These are phyloP conservation scores for Microctonus hyperodae DNA, from an alignment of 2,888 invertebrate species.

Conservation along the genomic window DNA sequence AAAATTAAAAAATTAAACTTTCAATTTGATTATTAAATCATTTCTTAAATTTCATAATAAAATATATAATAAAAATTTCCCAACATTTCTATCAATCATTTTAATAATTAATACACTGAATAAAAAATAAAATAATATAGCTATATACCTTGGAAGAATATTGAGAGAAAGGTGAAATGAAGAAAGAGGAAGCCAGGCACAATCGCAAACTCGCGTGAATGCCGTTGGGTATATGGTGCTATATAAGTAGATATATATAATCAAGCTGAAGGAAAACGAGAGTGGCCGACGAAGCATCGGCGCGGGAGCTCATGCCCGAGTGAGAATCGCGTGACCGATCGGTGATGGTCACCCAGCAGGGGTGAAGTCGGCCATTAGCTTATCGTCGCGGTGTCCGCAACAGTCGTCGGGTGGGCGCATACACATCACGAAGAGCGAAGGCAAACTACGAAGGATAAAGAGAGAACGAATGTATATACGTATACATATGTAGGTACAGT, in stretches of 20 bases:
- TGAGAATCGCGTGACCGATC: conserved; percentile 35
- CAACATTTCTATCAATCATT: no score
- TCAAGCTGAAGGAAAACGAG: conserved; percentile 18
- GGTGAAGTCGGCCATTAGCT: conserved; percentile 33
- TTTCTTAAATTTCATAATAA: no score
- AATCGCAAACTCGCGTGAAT: conserved; percentile 15
- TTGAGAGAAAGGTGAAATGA: background rate
- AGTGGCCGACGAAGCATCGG: conserved; percentile 16
- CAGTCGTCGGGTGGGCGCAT: conserved; percentile 9
- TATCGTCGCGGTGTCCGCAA: conserved; percentile 30
- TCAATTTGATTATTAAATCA: no score
- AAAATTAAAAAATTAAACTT: no score
- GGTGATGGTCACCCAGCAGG: conserved; percentile 29
- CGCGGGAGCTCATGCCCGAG: conserved; percentile 11
- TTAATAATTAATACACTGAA: no score
- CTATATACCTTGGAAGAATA: no score
- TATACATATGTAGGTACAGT: no score
- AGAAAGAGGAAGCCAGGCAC: conserved; percentile 12
- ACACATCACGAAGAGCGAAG: conserved; percentile 4
- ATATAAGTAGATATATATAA: background rate
- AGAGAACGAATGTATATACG: background rate
- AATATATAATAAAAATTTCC: no score
- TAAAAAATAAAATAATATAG: no score
- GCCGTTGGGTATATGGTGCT: background rate
- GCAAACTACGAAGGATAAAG: conserved; percentile 13